phyloP scores from a whole-genome alignment of 2,113 vertebrate species.

The Tricholaema leucomelas region DNA sequence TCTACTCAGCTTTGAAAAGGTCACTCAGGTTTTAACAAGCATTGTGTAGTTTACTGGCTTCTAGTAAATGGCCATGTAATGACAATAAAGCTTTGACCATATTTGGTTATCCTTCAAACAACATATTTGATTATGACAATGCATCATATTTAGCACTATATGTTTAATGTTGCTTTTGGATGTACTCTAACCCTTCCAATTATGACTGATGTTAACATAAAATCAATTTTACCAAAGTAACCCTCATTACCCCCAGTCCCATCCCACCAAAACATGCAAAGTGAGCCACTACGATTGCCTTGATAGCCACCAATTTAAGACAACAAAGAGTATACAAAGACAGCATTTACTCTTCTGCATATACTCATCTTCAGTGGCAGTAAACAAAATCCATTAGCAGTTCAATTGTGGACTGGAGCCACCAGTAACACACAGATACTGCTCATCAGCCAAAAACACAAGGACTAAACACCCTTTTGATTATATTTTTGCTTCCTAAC shows the following conservation, averaged over 20 bases:
- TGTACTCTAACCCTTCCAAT: background rate
- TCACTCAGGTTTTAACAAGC: constrained; percentile 62
- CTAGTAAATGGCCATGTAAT: constrained; percentile 18
- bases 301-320: background rate
- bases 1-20: constrained; percentile 69
- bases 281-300: fast-evolving
- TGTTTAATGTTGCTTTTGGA: constrained; percentile 24
- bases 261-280: background rate
- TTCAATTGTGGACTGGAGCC: background rate
- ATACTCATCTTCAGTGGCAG: background rate
- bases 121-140: constrained; percentile 1
- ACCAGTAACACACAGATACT: background rate
- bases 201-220: fast-evolving
- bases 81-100: background rate
- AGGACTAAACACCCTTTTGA: background rate
- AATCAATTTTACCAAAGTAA: background rate
- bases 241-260: background rate
- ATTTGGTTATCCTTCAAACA: constrained; percentile 7
- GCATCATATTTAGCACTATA: background rate
- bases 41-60: constrained; percentile 34
- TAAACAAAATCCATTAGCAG: background rate
- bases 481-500: background rate
- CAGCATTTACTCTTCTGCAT: background rate
- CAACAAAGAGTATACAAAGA: background rate
- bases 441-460: background rate